Evolutionary conservation across 1,140 invertebrate species (phyloP).

Genomic region (Centruroides vittatus): DNA sequence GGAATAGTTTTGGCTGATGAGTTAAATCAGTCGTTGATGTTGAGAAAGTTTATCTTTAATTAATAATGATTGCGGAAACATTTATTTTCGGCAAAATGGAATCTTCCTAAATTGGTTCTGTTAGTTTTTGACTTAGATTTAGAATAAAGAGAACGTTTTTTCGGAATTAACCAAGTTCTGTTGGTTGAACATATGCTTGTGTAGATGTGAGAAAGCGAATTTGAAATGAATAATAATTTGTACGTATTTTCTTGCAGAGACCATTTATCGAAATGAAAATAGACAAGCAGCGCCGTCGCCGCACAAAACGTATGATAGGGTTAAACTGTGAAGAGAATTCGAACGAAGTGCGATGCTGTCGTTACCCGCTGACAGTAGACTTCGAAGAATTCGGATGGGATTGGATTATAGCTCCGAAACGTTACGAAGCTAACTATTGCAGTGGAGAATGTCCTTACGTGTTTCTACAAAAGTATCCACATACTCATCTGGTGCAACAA

Average conservation of each 20-base stretch:
- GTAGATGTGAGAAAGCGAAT: too few relatives aligned
- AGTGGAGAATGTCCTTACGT: conserved; percentile 81
- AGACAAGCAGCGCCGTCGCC: conserved; percentile 42
- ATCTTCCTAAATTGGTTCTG: too few relatives aligned
- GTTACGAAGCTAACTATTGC: conserved; percentile 94
- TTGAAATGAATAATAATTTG: too few relatives aligned
- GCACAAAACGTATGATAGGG: conserved; percentile 54
- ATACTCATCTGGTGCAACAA: conserved; percentile 80
- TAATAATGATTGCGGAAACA: too few relatives aligned
- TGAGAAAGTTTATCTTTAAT: too few relatives aligned
- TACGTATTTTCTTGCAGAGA: conserved; percentile 38
- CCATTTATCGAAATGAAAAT: conserved; percentile 66
- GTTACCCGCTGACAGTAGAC: conserved; percentile 83
- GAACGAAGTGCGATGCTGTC: conserved; percentile 66
- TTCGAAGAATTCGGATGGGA: conserved; percentile 96
- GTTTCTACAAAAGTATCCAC: conserved; percentile 77
- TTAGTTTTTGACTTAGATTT: too few relatives aligned
- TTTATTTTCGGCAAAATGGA: too few relatives aligned
- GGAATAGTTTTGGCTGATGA: too few relatives aligned
- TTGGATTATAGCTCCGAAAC: conserved; percentile 92
- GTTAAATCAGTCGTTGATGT: too few relatives aligned
- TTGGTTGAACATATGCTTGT: too few relatives aligned
- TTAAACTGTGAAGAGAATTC: conserved; percentile 60
- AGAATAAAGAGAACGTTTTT: too few relatives aligned
- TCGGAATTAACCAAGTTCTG: too few relatives aligned